phyloP scores from a whole-genome alignment of 2,113 vertebrate species.

The Gymnogyps californianus region DNA sequence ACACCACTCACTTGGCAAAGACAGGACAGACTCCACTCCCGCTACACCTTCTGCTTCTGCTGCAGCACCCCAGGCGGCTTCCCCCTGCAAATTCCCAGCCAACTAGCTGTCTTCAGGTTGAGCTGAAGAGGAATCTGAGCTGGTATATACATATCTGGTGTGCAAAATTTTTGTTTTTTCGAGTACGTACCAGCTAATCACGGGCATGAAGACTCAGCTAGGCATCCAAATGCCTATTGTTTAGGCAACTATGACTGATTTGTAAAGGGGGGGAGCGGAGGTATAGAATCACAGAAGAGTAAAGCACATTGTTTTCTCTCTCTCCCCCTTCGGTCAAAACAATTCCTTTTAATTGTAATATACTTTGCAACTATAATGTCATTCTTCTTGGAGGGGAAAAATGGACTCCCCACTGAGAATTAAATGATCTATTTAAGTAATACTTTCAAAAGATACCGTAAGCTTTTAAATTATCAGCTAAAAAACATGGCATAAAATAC shows the following conservation, averaged over 20 bases:
- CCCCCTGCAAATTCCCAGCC: neutral
- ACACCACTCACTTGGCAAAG: neutral
- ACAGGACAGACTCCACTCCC: neutral
- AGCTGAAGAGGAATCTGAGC: neutral
- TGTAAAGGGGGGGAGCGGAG: neutral
- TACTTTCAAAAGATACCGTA: neutral
- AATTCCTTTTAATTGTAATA: neutral
- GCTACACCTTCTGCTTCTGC: neutral
- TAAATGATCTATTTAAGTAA: neutral
- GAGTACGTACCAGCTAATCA: too few relatives aligned
- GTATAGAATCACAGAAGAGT: neutral
- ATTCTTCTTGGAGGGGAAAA: neutral
- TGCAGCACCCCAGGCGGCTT: neutral
- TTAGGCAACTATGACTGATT: neutral
- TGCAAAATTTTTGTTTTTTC: neutral
- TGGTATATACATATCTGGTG: rapidly evolving
- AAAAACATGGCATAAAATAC: neutral
- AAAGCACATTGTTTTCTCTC: neutral
- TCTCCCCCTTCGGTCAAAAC: neutral
- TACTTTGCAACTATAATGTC: neutral
- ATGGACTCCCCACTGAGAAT: neutral
- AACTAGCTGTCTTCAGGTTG: neutral
- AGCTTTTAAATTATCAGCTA: neutral
- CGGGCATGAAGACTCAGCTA: neutral
- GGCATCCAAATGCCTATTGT: neutral